phyloP scores from a whole-genome alignment of 2,113 vertebrate species.

The Megaleporinus macrocephalus region DNA sequence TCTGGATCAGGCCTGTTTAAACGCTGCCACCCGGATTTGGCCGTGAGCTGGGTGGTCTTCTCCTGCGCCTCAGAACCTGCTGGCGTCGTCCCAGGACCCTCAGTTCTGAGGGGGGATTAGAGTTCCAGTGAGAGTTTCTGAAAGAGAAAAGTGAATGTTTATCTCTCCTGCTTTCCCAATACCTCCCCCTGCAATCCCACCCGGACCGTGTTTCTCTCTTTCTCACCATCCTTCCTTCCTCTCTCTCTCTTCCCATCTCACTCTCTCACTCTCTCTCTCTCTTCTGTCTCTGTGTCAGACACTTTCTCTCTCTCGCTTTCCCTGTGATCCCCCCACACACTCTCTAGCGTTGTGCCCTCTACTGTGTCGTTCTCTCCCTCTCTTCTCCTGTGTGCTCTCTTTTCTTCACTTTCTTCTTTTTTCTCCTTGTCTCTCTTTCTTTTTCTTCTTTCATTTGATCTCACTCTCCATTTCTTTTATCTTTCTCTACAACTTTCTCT shows the following conservation, averaged over 20 bases:
- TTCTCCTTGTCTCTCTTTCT: too few species aligned
- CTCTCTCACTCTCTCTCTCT: neutral
- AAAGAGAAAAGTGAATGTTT: constrained; percentile 25
- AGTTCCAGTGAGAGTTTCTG: constrained; percentile 31
- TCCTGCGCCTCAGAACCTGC: neutral
- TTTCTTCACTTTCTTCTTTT: too few species aligned
- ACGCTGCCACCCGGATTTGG: constrained; percentile 26
- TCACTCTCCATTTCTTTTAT: too few species aligned
- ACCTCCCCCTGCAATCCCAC: neutral
- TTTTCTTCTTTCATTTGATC: too few species aligned
- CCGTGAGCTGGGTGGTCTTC: constrained; percentile 46
- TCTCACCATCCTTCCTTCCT: neutral
- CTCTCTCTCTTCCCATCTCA: neutral
- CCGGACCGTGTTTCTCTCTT: neutral
- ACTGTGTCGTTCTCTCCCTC: too few species aligned
- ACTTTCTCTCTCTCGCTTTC: too few species aligned
- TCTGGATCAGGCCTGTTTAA: constrained; percentile 30
- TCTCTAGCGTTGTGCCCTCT: too few species aligned
- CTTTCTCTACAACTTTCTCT: too few species aligned
- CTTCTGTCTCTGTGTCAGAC: too few species aligned
- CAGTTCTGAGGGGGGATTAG: constrained; percentile 13
- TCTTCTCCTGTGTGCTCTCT: too few species aligned
- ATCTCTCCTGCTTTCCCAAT: neutral
- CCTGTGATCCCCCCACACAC: too few species aligned
- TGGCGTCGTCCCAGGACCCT: constrained; percentile 13